These are phyloP conservation scores for Acanthornis magna DNA, from an alignment of 2,797 vertebrate genomes.

Conservation along the genomic window DNA sequence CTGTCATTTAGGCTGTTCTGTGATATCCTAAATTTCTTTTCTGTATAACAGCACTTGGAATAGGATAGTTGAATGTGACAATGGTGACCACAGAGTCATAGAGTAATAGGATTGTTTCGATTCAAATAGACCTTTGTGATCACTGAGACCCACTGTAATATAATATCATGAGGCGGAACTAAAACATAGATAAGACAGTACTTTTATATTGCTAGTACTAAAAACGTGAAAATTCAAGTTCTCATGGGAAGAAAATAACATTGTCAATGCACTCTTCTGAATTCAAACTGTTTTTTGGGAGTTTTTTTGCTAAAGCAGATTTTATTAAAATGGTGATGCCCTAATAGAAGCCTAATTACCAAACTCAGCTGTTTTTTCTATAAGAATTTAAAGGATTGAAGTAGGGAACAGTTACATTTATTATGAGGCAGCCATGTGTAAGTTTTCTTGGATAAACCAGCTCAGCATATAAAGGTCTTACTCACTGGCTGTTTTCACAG, in stretches of 20 bases:
- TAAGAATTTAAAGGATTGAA: neutral
- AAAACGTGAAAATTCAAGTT: neutral
- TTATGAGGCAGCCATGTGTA: neutral
- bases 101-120: neutral
- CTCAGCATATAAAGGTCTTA: neutral
- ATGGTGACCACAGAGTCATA: neutral
- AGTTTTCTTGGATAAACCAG: neutral
- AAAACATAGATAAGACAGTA: neutral
- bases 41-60: neutral
- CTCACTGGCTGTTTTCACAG: neutral
- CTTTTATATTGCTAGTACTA: neutral
- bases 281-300: neutral
- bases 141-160: neutral
- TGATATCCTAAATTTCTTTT: neutral
- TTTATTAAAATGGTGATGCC: constrained; percentile 15
- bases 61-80: neutral
- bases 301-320: neutral
- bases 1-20: neutral
- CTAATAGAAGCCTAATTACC: neutral
- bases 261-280: neutral
- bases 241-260: neutral
- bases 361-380: neutral
- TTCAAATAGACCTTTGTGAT: neutral
- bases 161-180: neutral
- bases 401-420: neutral